These are phyloP conservation scores for Myiopsitta monachus DNA, from an alignment of 2,113 vertebrate species.

Conservation along the genomic window DNA sequence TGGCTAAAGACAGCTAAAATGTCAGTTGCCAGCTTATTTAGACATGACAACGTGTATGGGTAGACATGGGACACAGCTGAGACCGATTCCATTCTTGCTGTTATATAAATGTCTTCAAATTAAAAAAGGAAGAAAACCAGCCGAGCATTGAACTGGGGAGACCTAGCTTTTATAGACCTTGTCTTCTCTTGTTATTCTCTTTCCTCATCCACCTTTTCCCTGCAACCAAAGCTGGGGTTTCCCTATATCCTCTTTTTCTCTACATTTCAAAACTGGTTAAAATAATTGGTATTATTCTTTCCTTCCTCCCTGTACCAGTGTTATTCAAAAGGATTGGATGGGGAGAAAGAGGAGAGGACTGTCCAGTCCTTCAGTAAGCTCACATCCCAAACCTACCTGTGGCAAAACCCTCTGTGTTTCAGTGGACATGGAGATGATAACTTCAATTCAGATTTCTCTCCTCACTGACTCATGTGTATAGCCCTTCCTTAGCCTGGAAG, in stretches of 20 bases:
- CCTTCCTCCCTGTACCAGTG: rapidly evolving
- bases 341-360: neutral
- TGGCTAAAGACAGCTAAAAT: constrained; percentile 11
- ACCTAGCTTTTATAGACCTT: neutral
- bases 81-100: neutral
- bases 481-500: neutral
- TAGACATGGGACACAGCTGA: constrained; percentile 5
- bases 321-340: neutral
- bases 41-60: neutral
- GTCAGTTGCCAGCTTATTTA: constrained; percentile 53
- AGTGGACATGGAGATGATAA: neutral
- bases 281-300: neutral
- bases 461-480: rapidly evolving
- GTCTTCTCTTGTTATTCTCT: neutral
- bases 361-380: neutral
- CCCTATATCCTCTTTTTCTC: neutral
- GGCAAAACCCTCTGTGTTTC: neutral
- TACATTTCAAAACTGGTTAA: neutral
- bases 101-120: constrained; percentile 19
- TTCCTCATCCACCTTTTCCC: neutral
- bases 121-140: neutral
- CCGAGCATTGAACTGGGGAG: neutral
- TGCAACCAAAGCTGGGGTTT: neutral
- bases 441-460: neutral
- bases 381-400: neutral